Percentiles rank a stretch among this genome's conserved stretches.
phyloP scores from a whole-genome alignment of 2,113 vertebrate species.

The Lepus europaeus region DNA sequence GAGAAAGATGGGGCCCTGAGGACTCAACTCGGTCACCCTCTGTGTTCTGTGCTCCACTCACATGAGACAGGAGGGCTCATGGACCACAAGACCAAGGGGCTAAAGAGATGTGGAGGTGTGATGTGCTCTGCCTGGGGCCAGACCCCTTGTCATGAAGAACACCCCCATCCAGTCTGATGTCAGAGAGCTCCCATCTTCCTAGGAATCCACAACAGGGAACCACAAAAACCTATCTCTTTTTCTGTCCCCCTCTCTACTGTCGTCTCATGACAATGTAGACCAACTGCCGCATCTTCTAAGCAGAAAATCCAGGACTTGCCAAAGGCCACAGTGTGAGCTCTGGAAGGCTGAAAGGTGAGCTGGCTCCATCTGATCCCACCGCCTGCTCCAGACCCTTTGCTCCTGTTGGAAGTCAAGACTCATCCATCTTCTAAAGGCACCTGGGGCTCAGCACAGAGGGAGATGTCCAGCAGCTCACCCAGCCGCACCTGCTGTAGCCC shows the following conservation, averaged over 20 bases:
- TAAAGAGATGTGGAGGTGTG: too few relatives aligned
- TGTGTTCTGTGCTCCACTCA: neutral
- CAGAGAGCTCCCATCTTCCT: neutral
- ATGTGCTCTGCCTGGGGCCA: neutral
- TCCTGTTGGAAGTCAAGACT: slow-evolving; percentile 6
- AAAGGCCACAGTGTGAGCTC: neutral
- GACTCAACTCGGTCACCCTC: neutral
- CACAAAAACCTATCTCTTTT: neutral
- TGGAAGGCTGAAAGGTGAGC: neutral
- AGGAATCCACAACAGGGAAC: neutral
- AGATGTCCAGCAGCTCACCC: neutral
- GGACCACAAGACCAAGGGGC: neutral
- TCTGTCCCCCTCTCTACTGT: neutral
- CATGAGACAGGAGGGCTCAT: fast-evolving
- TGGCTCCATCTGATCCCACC: neutral
- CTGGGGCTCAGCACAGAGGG: neutral
- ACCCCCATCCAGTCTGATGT: neutral
- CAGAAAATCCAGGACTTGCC: slow-evolving; percentile 7
- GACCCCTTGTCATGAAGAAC: neutral
- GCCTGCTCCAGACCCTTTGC: fast-evolving
- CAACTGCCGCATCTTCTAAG: slow-evolving; percentile 15
- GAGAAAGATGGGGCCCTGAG: fast-evolving
- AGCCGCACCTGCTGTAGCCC: fast-evolving
- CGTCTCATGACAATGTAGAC: neutral
- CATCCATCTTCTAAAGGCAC: neutral